These are phyloP conservation scores for Argynnis bischoffii DNA, from an alignment of 2,888 invertebrate genomes.

Conservation along the genomic window DNA sequence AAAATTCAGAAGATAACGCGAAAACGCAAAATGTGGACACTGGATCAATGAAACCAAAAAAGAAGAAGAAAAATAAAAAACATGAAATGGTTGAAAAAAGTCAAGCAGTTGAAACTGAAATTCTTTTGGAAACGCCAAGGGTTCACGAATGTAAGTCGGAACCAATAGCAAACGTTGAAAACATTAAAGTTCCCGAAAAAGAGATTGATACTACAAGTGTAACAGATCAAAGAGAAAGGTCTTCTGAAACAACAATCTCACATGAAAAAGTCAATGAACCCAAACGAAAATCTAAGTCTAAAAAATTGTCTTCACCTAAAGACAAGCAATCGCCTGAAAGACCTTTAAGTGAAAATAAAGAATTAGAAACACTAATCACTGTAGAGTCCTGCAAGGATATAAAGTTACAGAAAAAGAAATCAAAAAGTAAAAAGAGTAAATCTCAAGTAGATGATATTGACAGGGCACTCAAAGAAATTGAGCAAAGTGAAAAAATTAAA, in stretches of 20 bases:
- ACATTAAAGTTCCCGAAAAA: neutral
- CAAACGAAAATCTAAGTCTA: constrained; percentile 25
- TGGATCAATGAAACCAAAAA: constrained; percentile 48
- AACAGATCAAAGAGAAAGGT: neutral
- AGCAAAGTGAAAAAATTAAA: constrained; percentile 53
- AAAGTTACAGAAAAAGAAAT: constrained; percentile 58
- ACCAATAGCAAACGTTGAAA: neutral
- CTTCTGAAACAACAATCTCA: neutral
- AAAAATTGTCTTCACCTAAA: constrained; percentile 15
- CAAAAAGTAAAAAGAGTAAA: constrained; percentile 58
- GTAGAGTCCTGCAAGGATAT: constrained; percentile 42
- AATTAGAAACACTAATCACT: constrained; percentile 28
- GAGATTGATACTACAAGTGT: neutral
- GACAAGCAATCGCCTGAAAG: constrained; percentile 18
- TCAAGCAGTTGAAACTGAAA: too few species aligned
- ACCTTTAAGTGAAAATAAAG: neutral
- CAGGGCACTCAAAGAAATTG: constrained; percentile 58
- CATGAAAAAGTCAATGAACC: constrained; percentile 10
- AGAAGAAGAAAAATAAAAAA: constrained; percentile 58
- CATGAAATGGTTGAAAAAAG: constrained; percentile 39
- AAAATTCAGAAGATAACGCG: neutral
- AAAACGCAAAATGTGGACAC: constrained; percentile 23
- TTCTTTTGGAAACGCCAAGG: neutral
- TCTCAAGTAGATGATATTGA: constrained; percentile 55
- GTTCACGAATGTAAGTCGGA: neutral